Evolutionary conservation across 2,888 invertebrate genomes (phyloP), one percentile per base, ranked within the genome.

Genomic region (Pogonocherus hispidulus): DNA sequence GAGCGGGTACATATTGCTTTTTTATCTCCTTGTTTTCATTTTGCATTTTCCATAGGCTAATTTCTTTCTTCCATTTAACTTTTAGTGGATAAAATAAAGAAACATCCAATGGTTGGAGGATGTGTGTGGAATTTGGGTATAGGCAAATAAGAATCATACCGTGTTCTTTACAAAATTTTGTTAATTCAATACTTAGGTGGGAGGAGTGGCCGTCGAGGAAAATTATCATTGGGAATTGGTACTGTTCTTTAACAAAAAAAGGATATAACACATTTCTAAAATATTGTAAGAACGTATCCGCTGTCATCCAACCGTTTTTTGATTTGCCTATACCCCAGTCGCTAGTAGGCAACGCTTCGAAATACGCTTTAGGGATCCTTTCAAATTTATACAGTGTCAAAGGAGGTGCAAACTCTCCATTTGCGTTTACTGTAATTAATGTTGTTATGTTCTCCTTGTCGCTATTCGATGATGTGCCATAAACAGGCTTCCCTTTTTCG

Each of bases 121-220:
- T 63, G 14, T 63, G 52, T 8, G 52, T 51, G n/a, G 52, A 8
- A 22, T 63, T 63, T 9, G 52, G 62, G 11, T 47, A 60, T 16
- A 63, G 22, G n/a, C 41, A 52, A 18, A 52, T 37, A n/a, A 63
- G n/a, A 20, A 63, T 63, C n/a, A 63, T 63, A 6, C 23, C 22
- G 22, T 63, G 32, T 4, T 52, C 52, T 47, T 20, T 16, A 22
- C 62, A 63, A 16, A 37, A 63, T 22, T n/a, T 51, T 41, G 37
- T 52, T 9, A 63, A 22, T 18, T 20, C 3, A 19, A 27, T 14
- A 41, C 57, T 59, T 27, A 46, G 22, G 19, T 63, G 62, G 11
- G 62, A 63, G 5, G 51, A 37, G 51, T 63, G 23, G 14, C 22
- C 62, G 41, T 52, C 62, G 23, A 41, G 52, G 52, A 63, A 63